Conservation (phyloP, 2,888 invertebrate genomes). For the Sthenelais limicola region DNA sequence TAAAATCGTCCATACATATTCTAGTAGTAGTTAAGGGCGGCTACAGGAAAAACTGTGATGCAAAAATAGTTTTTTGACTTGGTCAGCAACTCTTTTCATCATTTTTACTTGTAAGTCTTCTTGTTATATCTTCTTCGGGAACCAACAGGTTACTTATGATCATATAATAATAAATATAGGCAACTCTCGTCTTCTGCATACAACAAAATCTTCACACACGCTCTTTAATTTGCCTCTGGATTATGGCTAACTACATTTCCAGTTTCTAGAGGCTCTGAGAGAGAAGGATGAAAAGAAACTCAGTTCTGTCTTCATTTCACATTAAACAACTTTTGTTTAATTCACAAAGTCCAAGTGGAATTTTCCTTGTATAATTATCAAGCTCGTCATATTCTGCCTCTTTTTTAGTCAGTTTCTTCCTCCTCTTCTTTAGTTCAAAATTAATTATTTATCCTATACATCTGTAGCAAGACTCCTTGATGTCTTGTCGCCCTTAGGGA, state of each 20-base stretch:
- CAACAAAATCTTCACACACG: slow-evolving; percentile 14
- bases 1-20: no score
- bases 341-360: slow-evolving; percentile 31
- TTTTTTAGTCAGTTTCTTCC: no score
- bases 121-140: slow-evolving; percentile 9
- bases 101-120: slow-evolving; percentile 29
- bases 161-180: slow-evolving; percentile 33
- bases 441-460: no score
- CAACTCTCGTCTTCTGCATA: slow-evolving; percentile 27
- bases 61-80: slow-evolving; percentile 34
- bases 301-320: slow-evolving; percentile 9
- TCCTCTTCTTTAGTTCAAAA: no score
- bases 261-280: slow-evolving; percentile 13
- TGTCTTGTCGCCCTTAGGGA: no score
- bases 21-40: neutral
- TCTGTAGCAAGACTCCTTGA: no score
- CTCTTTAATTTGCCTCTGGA: neutral
- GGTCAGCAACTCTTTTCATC: slow-evolving; percentile 25
- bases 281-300: no score
- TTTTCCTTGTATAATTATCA: no score
- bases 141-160: slow-evolving; percentile 35
- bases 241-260: slow-evolving; percentile 30
- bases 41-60: neutral
- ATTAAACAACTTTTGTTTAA: slow-evolving; percentile 1
- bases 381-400: no score